Base-by-base conservation (phyloP, 2,888 invertebrate genomes). In the Spilarctia lutea region DNA sequence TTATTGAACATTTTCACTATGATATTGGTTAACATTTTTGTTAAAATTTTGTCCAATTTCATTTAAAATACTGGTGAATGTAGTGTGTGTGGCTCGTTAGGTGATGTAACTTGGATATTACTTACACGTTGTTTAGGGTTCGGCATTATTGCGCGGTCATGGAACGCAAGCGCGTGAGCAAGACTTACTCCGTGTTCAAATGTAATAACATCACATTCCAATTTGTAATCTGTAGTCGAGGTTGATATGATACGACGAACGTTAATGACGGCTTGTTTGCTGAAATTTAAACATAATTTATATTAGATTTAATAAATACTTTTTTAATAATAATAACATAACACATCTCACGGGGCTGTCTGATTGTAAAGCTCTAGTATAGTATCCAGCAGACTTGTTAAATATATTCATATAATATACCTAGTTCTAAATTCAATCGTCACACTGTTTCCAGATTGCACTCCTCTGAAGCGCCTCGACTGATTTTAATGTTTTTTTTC, bases 261-360 rank as follows among this genome's bases (percentile, higher is more conserved):
- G 81, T 92, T 85, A 33, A 96, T 90, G 71, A 94, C 91, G 3
- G 94, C 94, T 85, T 94, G 94, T 81, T 94, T 94, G 80, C 96
- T 96, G 85, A 27, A 87, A 84, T 30, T 78, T 68, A 72, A 66
- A 48, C 33, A 60, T 39, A 27, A 27, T 27, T 27, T 1, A 27
- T 27, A 60, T 16, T 11, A 27, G 60, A 60, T 27, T 60, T 13
- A 27, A 60, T 27, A 16, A 13, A n/a, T 27, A 45, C 3, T 45
- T 45, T 16, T 0, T 16, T 45, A 45, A 3, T 16, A 48, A 48
- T 48, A 48, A 20, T 48, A 48, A 48, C 1, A 20, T 48, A 4
- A 48, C 20, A 20, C 18, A 48, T 48, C 20, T 48, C 20, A 45
- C 45, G 20, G 20, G 20, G 48, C 48, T 20, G 18, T 48, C 45